Conservation (phyloP, 1,140 invertebrate genomes). For the Steinernema feltiae region DNA sequence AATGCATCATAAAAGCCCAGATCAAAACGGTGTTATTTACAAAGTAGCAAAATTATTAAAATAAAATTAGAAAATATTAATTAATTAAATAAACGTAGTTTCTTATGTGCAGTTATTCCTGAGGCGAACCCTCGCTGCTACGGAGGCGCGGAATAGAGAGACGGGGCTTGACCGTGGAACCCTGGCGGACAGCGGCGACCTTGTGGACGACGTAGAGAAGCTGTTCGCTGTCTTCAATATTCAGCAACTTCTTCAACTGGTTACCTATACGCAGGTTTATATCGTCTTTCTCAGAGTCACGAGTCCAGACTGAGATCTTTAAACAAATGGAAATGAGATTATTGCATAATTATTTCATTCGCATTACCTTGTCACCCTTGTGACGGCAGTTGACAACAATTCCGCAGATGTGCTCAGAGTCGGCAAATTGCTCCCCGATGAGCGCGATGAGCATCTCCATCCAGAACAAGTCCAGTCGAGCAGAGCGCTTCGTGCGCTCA, state of each 20-base stretch:
- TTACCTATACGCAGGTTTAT: slow-evolving; percentile 66
- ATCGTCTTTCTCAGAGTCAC: slow-evolving; percentile 71
- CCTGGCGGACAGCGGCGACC: slow-evolving; percentile 50
- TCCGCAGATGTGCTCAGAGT: slow-evolving; percentile 83
- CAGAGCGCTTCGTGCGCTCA: slow-evolving; percentile 61
- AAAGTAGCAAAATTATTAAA: too few species aligned
- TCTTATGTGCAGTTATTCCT: not conserved
- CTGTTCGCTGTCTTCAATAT: slow-evolving; percentile 43
- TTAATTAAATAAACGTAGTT: too few species aligned
- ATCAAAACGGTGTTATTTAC: too few species aligned
- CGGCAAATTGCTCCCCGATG: slow-evolving; percentile 91
- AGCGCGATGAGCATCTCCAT: slow-evolving; percentile 85
- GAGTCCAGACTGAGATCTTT: slow-evolving; percentile 70
- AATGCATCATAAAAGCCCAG: too few species aligned
- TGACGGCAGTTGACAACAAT: slow-evolving; percentile 85
- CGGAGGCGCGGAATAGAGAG: slow-evolving; percentile 33
- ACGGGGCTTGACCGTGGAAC: slow-evolving; percentile 52
- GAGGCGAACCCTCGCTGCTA: slow-evolving; percentile 22
- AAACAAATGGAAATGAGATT: slow-evolving; percentile 15
- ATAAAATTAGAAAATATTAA: too few species aligned
- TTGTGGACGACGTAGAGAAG: slow-evolving; percentile 56
- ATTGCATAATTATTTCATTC: slow-evolving; percentile 62
- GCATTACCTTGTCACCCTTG: slow-evolving; percentile 88
- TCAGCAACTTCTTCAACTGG: slow-evolving; percentile 47
- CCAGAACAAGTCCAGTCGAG: slow-evolving; percentile 85